Conservation (phyloP, 1,140 invertebrate species). For the Colletes latitarsis region DNA sequence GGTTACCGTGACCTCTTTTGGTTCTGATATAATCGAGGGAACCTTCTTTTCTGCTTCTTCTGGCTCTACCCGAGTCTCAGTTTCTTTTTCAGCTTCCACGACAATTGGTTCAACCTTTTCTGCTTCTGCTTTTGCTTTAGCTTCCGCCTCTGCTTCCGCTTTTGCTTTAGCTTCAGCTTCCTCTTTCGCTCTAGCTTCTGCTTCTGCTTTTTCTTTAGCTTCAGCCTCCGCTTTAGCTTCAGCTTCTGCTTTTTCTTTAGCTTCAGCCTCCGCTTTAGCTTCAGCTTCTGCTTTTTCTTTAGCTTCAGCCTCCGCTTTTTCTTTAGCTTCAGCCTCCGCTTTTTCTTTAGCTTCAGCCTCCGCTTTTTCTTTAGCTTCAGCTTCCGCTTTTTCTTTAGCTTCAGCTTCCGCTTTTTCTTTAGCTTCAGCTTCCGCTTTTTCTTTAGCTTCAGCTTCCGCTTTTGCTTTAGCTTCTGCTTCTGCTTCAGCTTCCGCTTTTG, state of each 20-base stretch:
- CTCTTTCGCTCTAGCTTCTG: background rate
- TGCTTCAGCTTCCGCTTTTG: constrained; percentile 12
- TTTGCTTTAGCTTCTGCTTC: background rate
- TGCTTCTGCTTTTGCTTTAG: background rate
- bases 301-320: background rate
- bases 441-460: background rate
- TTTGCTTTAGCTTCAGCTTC: background rate
- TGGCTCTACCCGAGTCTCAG: background rate
- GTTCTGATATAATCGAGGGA: too few species aligned
- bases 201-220: background rate
- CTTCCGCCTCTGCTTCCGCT: background rate
- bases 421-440: background rate
- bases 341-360: background rate
- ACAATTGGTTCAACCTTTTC: background rate
- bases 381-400: background rate
- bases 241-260: background rate
- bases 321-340: background rate
- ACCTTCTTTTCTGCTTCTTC: background rate
- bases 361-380: background rate
- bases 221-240: background rate
- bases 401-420: too few species aligned
- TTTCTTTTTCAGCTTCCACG: background rate
- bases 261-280: background rate
- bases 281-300: background rate
- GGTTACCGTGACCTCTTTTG: background rate